Evolutionary conservation across 2,888 invertebrate genomes (phyloP), one percentile per base, ranked within the genome.

Genomic region (Aphrophora alni): DNA sequence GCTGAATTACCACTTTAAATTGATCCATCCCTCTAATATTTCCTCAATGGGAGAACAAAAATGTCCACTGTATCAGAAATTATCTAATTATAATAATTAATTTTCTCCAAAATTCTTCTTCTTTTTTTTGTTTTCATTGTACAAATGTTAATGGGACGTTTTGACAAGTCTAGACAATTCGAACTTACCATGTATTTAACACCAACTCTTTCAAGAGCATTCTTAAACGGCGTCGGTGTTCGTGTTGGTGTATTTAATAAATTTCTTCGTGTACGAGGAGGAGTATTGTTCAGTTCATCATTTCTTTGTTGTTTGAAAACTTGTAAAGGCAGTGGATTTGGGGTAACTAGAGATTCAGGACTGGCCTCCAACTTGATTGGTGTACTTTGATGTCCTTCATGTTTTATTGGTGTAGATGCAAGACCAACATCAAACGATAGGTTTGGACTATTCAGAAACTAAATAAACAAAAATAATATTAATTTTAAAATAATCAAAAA

Each of bases 161-260:
- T n/a, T n/a, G n/a, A n/a, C n/a, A n/a, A n/a, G n/a, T n/a, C n/a
- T n/a, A n/a, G n/a, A n/a, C n/a, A n/a, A n/a, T n/a, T n/a, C n/a
- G n/a, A 33, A 82, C 86, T 83, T 84, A 87, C 87, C 84, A 86
- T 82, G 83, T 90, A 90, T 80, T 87, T 87, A 2, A 93, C 90
- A 0, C 93, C 90, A 0, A 97, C 88, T 85, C 96, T 97, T 0
- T 96, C 97, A 85, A 97, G 90, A 0, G 97, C 97, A 84, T 96
- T 94, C 88, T 98, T 98, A 89, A 98, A 97, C 0, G 98, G 98
- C 0, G 98, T 98, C 1, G 98, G 98, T 0, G 98, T 98, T 85
- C 97, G 90, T n/a, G 84, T 83, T 0, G 83, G 79, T 71, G 79
- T 80, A 21, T 71, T 27, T 24, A 80, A 71, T 26, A 74, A 59